Evolutionary conservation across 2,888 invertebrate species (phyloP).

Genomic region (Amphiduros pacificus): DNA sequence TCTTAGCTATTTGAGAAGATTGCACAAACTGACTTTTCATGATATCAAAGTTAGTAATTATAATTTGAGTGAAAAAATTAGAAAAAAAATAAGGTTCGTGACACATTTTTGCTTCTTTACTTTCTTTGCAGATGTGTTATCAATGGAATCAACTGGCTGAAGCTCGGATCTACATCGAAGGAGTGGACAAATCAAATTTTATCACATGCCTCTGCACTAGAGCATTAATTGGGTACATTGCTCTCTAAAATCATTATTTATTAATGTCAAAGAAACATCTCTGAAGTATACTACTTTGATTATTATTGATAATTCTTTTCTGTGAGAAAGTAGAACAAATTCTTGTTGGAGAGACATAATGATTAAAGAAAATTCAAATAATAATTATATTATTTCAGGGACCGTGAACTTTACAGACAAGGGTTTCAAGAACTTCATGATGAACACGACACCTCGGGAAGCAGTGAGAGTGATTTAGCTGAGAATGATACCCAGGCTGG

Average conservation of each 20-base stretch:
- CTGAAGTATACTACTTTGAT: not conserved
- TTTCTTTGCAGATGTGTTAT: conserved; percentile 39
- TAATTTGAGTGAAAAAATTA: not conserved
- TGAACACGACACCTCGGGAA: too few relatives aligned
- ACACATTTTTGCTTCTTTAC: not conserved
- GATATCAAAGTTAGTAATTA: not conserved
- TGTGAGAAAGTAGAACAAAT: not conserved
- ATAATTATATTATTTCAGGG: conserved; percentile 5
- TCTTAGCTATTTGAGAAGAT: too few relatives aligned
- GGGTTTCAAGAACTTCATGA: not conserved
- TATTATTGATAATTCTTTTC: not conserved
- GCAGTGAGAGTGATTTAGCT: too few relatives aligned
- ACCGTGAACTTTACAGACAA: conserved; percentile 6
- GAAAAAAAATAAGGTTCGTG: not conserved
- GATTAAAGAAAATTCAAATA: too few relatives aligned
- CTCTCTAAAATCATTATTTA: too few relatives aligned
- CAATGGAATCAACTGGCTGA: conserved; percentile 49
- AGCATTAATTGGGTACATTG: conserved; percentile 41
- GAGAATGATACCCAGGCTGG: too few relatives aligned
- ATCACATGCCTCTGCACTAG: conserved; percentile 45
- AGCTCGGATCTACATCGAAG: conserved; percentile 30
- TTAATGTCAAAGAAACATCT: too few relatives aligned
- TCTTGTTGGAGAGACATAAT: not conserved
- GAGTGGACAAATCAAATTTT: not conserved
- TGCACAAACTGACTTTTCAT: too few relatives aligned